phyloP scores from a whole-genome alignment of 2,888 invertebrate species.

The Catonia carolina region DNA sequence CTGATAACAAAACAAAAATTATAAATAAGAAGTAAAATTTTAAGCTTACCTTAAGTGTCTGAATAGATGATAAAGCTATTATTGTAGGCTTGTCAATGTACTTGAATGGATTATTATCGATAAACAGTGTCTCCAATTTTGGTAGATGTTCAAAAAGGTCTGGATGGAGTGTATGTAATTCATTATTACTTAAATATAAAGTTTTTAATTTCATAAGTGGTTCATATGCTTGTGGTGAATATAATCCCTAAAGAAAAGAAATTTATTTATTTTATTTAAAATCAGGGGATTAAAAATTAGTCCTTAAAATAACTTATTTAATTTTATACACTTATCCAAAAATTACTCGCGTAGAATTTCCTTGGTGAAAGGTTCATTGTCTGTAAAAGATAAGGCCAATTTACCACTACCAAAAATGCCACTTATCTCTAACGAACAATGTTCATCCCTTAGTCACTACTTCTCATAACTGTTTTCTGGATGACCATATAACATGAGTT shows the following conservation, averaged over 20 bases:
- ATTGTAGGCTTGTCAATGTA: constrained; percentile 57
- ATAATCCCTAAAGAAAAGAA: constrained; percentile 49
- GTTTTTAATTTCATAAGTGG: constrained; percentile 53
- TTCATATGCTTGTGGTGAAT: constrained; percentile 50
- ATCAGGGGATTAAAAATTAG: constrained; percentile 24
- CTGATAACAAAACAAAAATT: too few species aligned
- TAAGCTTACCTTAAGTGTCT: constrained; percentile 59
- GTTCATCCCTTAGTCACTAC: too few species aligned
- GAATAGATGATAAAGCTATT: constrained; percentile 58
- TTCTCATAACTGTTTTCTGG: too few species aligned
- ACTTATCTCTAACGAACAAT: too few species aligned
- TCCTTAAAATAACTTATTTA: not conserved
- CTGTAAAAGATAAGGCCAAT: too few species aligned
- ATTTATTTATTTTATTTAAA: not conserved
- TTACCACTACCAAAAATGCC: too few species aligned
- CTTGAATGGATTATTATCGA: constrained; percentile 68
- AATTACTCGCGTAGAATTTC: too few species aligned
- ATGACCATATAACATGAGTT: too few species aligned
- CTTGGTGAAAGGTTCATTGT: too few species aligned
- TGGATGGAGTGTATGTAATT: constrained; percentile 59
- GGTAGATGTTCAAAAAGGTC: constrained; percentile 71
- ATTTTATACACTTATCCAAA: too few species aligned
- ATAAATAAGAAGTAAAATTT: too few species aligned
- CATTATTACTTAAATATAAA: constrained; percentile 62
- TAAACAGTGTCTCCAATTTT: constrained; percentile 56